Conservation (phyloP, 2,113 vertebrate genomes). For the Entelurus aequoreus region DNA sequence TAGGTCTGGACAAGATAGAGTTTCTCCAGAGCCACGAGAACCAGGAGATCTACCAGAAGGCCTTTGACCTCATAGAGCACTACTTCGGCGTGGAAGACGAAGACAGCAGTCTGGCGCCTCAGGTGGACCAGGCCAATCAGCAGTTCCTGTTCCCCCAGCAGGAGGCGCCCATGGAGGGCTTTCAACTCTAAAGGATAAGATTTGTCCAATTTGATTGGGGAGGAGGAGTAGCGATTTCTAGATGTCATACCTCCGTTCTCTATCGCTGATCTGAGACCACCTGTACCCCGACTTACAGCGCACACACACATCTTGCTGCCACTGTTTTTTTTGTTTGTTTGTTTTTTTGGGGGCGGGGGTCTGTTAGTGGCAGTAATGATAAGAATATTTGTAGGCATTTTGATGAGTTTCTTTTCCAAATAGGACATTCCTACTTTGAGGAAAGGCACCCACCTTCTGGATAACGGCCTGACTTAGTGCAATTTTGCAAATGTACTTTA, state of each 20-base stretch:
- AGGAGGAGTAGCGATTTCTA: neutral
- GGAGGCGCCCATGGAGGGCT: slow-evolving; percentile 86
- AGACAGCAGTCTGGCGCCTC: slow-evolving; percentile 81
- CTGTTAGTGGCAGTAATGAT: slow-evolving; percentile 21
- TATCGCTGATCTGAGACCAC: slow-evolving; percentile 2
- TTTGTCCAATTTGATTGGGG: neutral
- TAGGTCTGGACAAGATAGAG: slow-evolving; percentile 96
- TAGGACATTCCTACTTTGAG: slow-evolving; percentile 38
- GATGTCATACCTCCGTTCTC: slow-evolving; percentile 10
- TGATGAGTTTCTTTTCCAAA: slow-evolving; percentile 13
- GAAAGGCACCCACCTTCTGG: slow-evolving; percentile 23
- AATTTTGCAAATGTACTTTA: slow-evolving; percentile 23
- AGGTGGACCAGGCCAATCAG: slow-evolving; percentile 84
- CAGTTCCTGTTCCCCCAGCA: slow-evolving; percentile 89
- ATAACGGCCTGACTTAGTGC: slow-evolving; percentile 41
- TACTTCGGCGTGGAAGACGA: slow-evolving; percentile 90
- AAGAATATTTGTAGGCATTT: slow-evolving; percentile 21
- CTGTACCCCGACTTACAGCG: slow-evolving; percentile 19
- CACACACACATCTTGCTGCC: slow-evolving; percentile 41
- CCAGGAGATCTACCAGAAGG: slow-evolving; percentile 99
- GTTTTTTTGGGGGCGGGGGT: neutral
- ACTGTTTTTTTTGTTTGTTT: neutral
- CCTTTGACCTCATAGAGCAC: slow-evolving; percentile 95
- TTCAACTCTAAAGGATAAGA: slow-evolving; percentile 76
- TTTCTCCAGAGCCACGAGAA: slow-evolving; percentile 98